Evolutionary conservation across 2,888 invertebrate genomes (phyloP).

Genomic region (Cerceris rybyensis): DNA sequence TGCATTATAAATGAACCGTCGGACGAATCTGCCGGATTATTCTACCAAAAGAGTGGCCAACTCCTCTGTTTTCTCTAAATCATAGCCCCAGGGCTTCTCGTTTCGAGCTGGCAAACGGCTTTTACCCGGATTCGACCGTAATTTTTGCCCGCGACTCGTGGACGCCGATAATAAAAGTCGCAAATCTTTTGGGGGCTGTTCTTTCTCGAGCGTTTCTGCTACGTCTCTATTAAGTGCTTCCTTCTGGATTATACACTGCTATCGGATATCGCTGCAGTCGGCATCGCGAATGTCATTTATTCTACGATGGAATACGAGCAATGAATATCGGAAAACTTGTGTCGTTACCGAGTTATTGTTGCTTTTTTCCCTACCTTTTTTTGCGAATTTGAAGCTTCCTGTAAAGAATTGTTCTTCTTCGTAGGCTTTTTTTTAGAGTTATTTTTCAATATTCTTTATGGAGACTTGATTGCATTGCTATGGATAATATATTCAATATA

Average conservation of each 20-base stretch:
- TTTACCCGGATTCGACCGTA: conserved; percentile 25
- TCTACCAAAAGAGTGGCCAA: conserved; percentile 50
- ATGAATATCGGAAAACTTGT: too few species aligned
- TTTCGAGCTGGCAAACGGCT: conserved; percentile 16
- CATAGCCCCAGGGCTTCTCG: conserved; percentile 37
- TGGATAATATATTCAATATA: too few species aligned
- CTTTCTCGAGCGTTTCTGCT: not conserved
- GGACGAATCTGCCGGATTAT: conserved; percentile 53
- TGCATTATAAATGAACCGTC: conserved; percentile 61
- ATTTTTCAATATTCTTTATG: too few species aligned
- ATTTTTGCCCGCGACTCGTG: conserved; percentile 17
- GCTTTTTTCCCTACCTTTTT: too few species aligned
- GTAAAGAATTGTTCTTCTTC: too few species aligned
- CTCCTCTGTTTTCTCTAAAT: conserved; percentile 45
- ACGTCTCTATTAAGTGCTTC: not conserved
- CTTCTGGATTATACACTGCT: not conserved
- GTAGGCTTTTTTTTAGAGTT: too few species aligned
- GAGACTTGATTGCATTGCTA: too few species aligned
- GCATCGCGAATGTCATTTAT: too few species aligned
- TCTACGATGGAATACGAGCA: too few species aligned
- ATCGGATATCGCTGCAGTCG: not conserved
- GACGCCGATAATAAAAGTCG: not conserved
- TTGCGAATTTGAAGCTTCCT: too few species aligned
- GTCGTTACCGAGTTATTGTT: too few species aligned
- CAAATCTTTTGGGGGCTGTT: not conserved